phyloP scores from a whole-genome alignment of 2,797 vertebrate species.

The Callimico goeldii region DNA sequence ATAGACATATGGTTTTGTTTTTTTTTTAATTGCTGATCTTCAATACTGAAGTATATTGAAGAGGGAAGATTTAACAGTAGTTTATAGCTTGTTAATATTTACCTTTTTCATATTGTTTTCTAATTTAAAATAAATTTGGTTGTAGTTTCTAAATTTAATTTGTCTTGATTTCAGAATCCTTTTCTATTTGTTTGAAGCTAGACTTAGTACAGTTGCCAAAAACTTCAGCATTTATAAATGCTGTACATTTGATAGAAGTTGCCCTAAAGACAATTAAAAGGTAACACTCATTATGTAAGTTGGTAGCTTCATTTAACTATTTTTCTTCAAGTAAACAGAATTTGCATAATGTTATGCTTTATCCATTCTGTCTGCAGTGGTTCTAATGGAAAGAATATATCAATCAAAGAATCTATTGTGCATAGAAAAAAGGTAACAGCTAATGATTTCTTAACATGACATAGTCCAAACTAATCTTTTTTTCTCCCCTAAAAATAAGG shows the following conservation, averaged over 20 bases:
- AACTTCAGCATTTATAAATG: background rate
- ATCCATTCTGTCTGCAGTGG: background rate
- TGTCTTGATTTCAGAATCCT: conserved; percentile 30
- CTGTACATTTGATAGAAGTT: background rate
- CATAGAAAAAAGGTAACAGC: background rate
- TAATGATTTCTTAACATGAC: background rate
- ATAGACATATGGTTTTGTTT: background rate
- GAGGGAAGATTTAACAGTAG: background rate
- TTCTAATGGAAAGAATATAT: conserved; percentile 9
- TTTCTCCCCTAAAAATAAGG: background rate
- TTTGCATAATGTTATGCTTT: background rate
- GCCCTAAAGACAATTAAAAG: background rate
- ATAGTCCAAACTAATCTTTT: background rate
- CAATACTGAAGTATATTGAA: background rate
- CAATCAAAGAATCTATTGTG: background rate
- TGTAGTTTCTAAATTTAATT: conserved; percentile 23
- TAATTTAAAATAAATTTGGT: conserved; percentile 41
- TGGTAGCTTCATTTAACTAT: conserved; percentile 3
- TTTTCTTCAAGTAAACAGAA: background rate
- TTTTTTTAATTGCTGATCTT: background rate
- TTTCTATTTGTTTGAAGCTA: conserved; percentile 4
- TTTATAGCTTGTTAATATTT: conserved; percentile 27
- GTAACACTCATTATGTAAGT: background rate
- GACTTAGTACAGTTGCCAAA: background rate
- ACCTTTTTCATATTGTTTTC: conserved; percentile 31